phyloP scores from a whole-genome alignment of 2,888 invertebrate species.

The Rosalia funebris region DNA sequence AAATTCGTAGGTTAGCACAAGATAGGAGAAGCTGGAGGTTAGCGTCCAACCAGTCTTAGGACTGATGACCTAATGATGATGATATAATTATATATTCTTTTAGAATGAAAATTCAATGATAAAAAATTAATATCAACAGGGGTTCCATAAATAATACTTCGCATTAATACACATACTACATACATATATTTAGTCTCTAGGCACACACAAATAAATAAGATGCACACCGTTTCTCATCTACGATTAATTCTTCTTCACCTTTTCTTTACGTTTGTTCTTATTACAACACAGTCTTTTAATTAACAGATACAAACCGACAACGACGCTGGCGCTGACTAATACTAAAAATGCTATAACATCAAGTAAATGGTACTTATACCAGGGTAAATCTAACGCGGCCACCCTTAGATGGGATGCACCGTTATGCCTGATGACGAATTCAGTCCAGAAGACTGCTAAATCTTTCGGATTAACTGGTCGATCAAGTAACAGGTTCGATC shows the following conservation, averaged over 20 bases:
- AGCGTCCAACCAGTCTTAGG: too few relatives aligned
- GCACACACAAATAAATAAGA: too few relatives aligned
- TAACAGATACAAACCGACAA: neutral
- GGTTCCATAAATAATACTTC: too few relatives aligned
- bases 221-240: too few relatives aligned
- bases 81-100: too few relatives aligned
- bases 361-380: slow-evolving; percentile 48
- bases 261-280: neutral
- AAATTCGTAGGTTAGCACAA: too few relatives aligned
- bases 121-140: too few relatives aligned
- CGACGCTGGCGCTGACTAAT: neutral
- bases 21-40: too few relatives aligned
- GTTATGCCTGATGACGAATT: slow-evolving; percentile 48
- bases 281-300: neutral
- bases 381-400: slow-evolving; percentile 46
- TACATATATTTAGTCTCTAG: too few relatives aligned
- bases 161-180: too few relatives aligned
- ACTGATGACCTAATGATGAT: too few relatives aligned
- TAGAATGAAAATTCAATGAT: too few relatives aligned
- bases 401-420: slow-evolving; percentile 50
- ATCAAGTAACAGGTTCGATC: slow-evolving; percentile 47
- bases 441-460: slow-evolving; percentile 48
- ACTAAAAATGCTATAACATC: slow-evolving; percentile 38
- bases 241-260: slow-evolving; percentile 5
- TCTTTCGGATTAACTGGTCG: slow-evolving; percentile 47